These are phyloP conservation scores for Limenitis camilla DNA, from an alignment of 2,888 invertebrate genomes.

Conservation along the genomic window DNA sequence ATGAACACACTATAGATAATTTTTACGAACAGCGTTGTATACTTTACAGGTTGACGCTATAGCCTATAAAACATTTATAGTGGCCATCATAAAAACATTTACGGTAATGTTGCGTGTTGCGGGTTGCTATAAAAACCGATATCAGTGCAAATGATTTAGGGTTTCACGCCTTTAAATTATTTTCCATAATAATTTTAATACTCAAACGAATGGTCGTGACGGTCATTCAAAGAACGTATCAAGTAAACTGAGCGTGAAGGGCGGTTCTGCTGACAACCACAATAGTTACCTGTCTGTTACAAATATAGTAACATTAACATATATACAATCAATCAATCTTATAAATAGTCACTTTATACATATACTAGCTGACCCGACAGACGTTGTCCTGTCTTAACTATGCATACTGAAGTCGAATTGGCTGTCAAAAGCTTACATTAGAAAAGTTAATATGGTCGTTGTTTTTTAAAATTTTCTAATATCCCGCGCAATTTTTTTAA, in stretches of 20 bases:
- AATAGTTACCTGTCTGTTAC: slow-evolving; percentile 7
- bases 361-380: too few relatives aligned
- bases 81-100: not conserved
- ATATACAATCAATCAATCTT: not conserved
- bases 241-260: slow-evolving; percentile 32
- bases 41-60: not conserved
- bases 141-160: not conserved
- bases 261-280: slow-evolving; percentile 24
- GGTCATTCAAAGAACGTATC: slow-evolving; percentile 17
- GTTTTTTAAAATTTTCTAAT: too few relatives aligned
- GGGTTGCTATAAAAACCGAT: not conserved
- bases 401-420: too few relatives aligned
- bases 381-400: too few relatives aligned
- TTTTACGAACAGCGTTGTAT: too few relatives aligned
- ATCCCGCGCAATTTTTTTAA: too few relatives aligned
- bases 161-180: slow-evolving; percentile 3
- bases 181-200: slow-evolving; percentile 6
- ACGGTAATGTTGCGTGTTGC: not conserved
- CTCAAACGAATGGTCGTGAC: slow-evolving; percentile 11
- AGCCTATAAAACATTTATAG: not conserved
- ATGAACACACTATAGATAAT: too few relatives aligned
- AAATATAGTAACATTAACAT: not conserved
- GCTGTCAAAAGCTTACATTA: too few relatives aligned
- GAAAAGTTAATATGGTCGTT: too few relatives aligned
- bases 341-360: too few relatives aligned